Base-by-base conservation (phyloP, 2,888 invertebrate genomes). In the Antheraea yamamai region DNA sequence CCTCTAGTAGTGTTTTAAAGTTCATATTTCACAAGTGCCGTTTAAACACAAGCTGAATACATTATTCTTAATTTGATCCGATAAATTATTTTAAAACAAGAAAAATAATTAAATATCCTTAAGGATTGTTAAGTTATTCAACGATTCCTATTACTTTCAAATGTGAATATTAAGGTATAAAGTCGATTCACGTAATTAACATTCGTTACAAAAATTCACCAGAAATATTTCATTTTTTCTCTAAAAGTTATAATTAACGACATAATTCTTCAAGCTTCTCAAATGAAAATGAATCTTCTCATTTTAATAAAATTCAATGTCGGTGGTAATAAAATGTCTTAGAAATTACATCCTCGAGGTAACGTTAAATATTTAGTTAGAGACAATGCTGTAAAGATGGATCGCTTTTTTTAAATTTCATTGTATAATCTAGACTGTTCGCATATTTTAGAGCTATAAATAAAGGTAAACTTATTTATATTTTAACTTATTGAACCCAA, bases 81-180 rank as follows among this genome's bases (percentile, higher is more conserved):
- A 10, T 47, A 47, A 1, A 47, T 47, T 47, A 47, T 47, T 47
- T 47, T 12, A 47, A 47, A 47, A 47, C 47, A 47, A 47, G 12
- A 47, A 47, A 47, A 12, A 12, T 2, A 47, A 47, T 47, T 47
- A 10, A 47, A 2, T 47, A 47, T 47, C 2, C 12, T 47, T 12
- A 52, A 18, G 14, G 1, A 52, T 18, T 52, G 52, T 52, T 16
- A 18, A 52, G 14, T 52, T 52, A 52, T 52, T 18, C 52, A 16
- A 18, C 4, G 18, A 52, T 18, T 18, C 20, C 55, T 55, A n/a
- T 55, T 20, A 6, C 7, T 20, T 55, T n/a, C 20, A 55, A 20
- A 7, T 55, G 6, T 55, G 20, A 55, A 55, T 55, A 20, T 20
- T 76, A 76, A 78, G 77, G 30, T 30, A 76, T 26, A 64, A 64